Conservation (phyloP, 2,797 vertebrate species). For the Nyctalus aviator region DNA sequence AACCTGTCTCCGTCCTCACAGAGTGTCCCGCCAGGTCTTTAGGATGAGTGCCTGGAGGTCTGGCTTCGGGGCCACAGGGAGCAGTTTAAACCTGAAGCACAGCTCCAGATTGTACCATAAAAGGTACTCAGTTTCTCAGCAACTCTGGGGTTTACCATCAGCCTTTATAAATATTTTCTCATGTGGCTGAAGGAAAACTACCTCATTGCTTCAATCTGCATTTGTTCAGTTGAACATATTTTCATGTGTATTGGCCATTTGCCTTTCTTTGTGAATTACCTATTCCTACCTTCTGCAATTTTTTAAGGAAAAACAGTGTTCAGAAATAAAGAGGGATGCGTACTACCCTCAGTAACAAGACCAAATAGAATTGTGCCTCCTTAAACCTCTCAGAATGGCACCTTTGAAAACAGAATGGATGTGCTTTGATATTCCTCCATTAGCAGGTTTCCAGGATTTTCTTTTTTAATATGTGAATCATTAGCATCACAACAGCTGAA, state of each 20-base stretch:
- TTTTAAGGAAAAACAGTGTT: neutral
- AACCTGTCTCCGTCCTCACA: neutral
- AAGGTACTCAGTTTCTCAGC: neutral
- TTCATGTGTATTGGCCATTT: constrained; percentile 14
- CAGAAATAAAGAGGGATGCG: neutral
- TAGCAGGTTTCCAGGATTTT: constrained; percentile 62
- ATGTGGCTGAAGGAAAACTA: neutral
- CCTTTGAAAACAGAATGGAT: constrained; percentile 44
- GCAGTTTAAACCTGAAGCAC: neutral
- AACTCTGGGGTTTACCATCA: neutral
- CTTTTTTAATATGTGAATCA: constrained; percentile 40
- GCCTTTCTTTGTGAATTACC: neutral
- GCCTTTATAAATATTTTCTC: constrained; percentile 1
- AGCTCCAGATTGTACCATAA: neutral
- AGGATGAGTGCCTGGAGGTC: neutral
- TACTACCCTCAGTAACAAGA: neutral
- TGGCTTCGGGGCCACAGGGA: neutral
- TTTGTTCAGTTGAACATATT: neutral
- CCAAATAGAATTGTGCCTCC: neutral
- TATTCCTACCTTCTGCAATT: neutral
- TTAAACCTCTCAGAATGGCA: neutral
- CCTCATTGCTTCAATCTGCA: neutral
- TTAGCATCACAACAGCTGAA: constrained; percentile 71
- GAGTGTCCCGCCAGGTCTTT: neutral
- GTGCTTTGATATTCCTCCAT: constrained; percentile 40